Conservation (phyloP, 2,113 vertebrate genomes). For the Paradoxurus hermaphroditus region DNA sequence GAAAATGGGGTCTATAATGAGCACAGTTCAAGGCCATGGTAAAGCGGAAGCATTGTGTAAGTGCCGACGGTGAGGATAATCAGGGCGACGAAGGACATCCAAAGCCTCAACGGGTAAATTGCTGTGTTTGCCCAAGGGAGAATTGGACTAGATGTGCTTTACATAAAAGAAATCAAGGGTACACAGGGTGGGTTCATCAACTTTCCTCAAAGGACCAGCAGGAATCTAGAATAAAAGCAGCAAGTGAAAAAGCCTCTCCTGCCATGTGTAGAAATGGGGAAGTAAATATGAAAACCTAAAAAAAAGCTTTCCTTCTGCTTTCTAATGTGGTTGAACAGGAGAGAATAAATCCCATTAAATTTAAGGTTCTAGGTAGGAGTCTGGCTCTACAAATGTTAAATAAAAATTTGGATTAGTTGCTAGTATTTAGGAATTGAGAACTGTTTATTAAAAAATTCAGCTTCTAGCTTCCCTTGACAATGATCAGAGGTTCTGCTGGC, state of each 20-base stretch:
- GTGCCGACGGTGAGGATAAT: neutral
- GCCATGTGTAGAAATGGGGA: neutral
- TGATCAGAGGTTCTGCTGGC: neutral
- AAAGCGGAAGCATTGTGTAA: neutral
- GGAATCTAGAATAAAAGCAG: neutral
- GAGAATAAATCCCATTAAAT: neutral
- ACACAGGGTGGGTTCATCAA: neutral
- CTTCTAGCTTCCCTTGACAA: neutral
- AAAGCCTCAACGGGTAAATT: neutral
- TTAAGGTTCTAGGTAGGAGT: neutral
- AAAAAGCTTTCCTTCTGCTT: neutral
- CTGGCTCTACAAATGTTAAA: neutral
- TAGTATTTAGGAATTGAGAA: neutral
- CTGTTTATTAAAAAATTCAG: neutral
- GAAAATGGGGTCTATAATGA: neutral
- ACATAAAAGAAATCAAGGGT: neutral
- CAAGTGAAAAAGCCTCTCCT: neutral
- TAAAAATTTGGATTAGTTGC: neutral
- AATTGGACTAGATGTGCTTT: neutral
- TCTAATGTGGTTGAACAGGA: neutral
- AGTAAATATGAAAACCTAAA: neutral
- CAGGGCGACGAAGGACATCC: neutral
- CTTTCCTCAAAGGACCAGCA: neutral
- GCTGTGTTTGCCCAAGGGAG: neutral
- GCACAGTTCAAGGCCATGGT: neutral